phyloP scores from a whole-genome alignment of 2,797 vertebrate species.

The Acanthornis magna region DNA sequence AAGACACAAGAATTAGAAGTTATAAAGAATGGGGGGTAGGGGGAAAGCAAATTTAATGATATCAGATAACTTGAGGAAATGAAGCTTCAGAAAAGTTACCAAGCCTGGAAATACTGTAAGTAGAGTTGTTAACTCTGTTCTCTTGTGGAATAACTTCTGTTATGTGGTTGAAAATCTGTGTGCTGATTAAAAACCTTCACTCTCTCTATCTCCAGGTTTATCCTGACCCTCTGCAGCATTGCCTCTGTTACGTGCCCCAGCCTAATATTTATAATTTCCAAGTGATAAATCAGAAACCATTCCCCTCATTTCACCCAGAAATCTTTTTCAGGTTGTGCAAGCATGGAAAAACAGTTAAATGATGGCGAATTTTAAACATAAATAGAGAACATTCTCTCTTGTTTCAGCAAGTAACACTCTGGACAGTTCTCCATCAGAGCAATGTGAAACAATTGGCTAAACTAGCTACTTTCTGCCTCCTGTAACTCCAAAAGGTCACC shows the following conservation, averaged over 20 bases:
- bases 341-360: background rate
- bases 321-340: background rate
- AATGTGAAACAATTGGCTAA: background rate
- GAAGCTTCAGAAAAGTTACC: background rate
- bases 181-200: background rate
- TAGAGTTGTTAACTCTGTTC: background rate
- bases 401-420: background rate
- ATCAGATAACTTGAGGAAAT: background rate
- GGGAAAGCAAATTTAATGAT: background rate
- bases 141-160: background rate
- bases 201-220: background rate
- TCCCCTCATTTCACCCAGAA: background rate
- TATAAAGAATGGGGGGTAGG: background rate
- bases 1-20: background rate
- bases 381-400: background rate
- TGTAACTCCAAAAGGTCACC: background rate
- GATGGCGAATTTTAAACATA: background rate
- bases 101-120: background rate
- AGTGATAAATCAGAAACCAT: background rate
- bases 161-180: background rate
- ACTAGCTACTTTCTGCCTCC: background rate
- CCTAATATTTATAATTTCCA: background rate
- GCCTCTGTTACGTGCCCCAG: background rate
- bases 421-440: background rate
- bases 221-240: rapidly evolving